phyloP scores from a whole-genome alignment of 2,888 invertebrate genomes.

The Ametastegia equiseti region DNA sequence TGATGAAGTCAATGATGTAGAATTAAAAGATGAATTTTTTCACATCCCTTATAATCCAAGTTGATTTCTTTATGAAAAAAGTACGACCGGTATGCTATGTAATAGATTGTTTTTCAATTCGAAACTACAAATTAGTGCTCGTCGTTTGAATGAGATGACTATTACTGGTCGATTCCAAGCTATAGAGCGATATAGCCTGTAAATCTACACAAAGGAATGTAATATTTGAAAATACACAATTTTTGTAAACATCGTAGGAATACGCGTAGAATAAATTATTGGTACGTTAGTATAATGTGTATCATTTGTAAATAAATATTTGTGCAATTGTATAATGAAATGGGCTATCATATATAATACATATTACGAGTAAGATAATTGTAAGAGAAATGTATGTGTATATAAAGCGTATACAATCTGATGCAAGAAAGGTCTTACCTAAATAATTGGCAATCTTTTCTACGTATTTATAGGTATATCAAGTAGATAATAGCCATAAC shows the following conservation, averaged over 20 bases:
- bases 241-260: neutral
- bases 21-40: too few species aligned
- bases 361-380: neutral
- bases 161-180: neutral
- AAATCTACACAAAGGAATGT: neutral
- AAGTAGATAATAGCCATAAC: slow-evolving; percentile 6
- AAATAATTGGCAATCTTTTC: slow-evolving; percentile 10
- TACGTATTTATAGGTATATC: neutral
- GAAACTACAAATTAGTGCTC: too few species aligned
- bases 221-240: slow-evolving; percentile 23
- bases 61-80: too few species aligned
- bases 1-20: too few species aligned
- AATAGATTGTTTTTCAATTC: too few species aligned
- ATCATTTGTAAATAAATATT: slow-evolving; percentile 20
- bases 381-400: neutral
- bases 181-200: neutral
- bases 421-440: slow-evolving; percentile 8
- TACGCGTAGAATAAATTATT: neutral
- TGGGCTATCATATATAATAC: neutral
- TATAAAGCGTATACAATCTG: slow-evolving; percentile 39
- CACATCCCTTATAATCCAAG: too few species aligned
- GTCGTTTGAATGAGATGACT: neutral
- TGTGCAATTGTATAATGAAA: neutral
- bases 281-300: slow-evolving; percentile 12
- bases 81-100: too few species aligned